Percentiles rank a stretch among this genome's conserved stretches.
These are phyloP conservation scores for Ochlodes sylvanus DNA, from an alignment of 2,888 invertebrate genomes.

Conservation along the genomic window DNA sequence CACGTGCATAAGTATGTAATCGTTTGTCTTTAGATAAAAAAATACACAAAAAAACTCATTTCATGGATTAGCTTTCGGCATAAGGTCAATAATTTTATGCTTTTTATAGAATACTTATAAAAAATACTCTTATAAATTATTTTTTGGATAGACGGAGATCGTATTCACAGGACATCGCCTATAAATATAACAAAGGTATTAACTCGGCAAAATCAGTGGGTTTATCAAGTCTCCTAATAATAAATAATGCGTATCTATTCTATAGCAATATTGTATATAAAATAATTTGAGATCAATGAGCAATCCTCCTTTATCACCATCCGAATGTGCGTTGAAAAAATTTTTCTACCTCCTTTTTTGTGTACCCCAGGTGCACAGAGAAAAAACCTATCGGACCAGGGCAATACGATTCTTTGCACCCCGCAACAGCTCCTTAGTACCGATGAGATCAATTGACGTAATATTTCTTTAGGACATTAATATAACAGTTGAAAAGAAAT, in stretches of 20 bases:
- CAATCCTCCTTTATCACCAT: conserved; percentile 61
- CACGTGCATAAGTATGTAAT: conserved; percentile 5
- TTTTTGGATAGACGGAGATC: conserved; percentile 75
- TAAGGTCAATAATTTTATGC: not conserved
- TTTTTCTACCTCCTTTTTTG: conserved; percentile 53
- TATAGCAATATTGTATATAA: conserved; percentile 71
- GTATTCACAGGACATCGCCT: conserved; percentile 53
- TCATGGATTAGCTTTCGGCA: conserved; percentile 25
- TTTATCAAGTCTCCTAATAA: conserved; percentile 44
- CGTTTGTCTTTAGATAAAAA: conserved; percentile 33
- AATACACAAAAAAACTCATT: conserved; percentile 29
- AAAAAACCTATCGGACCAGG: conserved; percentile 57
- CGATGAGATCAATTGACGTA: conserved; percentile 63
- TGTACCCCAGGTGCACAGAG: conserved; percentile 67
- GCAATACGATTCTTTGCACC: conserved; percentile 58
- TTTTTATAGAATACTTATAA: conserved; percentile 14
- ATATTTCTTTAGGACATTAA: conserved; percentile 47
- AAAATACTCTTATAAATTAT: conserved; percentile 61
- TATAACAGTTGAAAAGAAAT: conserved; percentile 15
- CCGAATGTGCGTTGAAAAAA: conserved; percentile 46
- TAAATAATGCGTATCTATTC: conserved; percentile 74
- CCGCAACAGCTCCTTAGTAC: conserved; percentile 54
- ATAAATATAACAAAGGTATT: conserved; percentile 41
- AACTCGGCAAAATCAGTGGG: conserved; percentile 46
- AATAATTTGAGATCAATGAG: conserved; percentile 83